Percentiles rank a stretch among this genome's conserved stretches.
phyloP scores from a whole-genome alignment of 2,797 vertebrate genomes.

The Lophotriccus pileatus region DNA sequence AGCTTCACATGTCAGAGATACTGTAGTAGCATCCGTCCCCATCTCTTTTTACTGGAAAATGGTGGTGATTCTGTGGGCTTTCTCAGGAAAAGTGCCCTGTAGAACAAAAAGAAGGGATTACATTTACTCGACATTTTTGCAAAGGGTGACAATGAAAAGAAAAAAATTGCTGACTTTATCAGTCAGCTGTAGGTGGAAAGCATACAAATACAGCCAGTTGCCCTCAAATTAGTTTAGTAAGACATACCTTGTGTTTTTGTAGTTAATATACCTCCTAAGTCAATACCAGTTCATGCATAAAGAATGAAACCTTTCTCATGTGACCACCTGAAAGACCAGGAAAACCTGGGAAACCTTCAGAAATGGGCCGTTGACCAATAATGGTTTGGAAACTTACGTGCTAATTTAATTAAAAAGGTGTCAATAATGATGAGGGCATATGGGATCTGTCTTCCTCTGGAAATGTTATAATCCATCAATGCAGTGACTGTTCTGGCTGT shows the following conservation, averaged over 20 bases:
- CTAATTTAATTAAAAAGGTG: neutral
- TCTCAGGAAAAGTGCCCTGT: neutral
- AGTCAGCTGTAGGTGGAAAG: neutral
- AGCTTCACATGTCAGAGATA: slow-evolving; percentile 17
- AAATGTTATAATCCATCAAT: neutral
- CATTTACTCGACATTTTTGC: neutral
- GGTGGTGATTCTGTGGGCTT: neutral
- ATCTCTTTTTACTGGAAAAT: neutral
- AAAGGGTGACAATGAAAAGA: neutral
- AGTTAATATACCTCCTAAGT: neutral
- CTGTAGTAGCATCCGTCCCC: neutral
- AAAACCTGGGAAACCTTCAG: neutral
- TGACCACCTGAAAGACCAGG: neutral
- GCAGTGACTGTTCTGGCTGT: neutral
- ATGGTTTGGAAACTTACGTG: neutral
- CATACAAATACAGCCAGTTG: neutral
- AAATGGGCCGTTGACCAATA: neutral
- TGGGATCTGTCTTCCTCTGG: neutral
- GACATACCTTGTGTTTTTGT: neutral
- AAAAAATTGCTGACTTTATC: neutral
- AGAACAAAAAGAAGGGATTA: neutral
- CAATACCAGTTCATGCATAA: neutral
- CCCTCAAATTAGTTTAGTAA: neutral
- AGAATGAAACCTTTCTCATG: neutral
- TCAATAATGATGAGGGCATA: neutral